phyloP scores from a whole-genome alignment of 2,888 invertebrate species.

The Eupithecia vulgata region DNA sequence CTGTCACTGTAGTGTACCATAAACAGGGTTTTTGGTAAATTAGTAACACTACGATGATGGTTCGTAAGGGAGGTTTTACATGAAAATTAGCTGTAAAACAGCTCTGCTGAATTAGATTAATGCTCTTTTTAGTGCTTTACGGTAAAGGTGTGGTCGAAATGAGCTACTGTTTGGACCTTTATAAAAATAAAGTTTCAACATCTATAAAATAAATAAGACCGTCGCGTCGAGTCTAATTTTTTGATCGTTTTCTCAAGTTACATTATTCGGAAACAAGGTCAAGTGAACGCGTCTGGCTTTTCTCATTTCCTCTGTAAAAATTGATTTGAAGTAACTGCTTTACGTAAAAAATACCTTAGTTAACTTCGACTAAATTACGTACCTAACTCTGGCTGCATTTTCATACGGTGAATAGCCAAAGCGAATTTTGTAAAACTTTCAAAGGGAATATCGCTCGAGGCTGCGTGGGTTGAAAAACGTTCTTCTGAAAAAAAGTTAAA shows the following conservation, averaged over 20 bases:
- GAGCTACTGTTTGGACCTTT: background rate
- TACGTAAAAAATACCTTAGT: background rate
- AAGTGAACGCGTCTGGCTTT: background rate
- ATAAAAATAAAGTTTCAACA: background rate
- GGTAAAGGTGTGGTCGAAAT: too few species aligned
- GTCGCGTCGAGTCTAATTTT: background rate
- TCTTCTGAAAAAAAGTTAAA: background rate
- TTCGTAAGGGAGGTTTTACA: too few species aligned
- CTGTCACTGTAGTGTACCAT: too few species aligned
- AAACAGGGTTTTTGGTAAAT: too few species aligned
- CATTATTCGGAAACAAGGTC: conserved; percentile 1
- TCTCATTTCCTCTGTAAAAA: background rate
- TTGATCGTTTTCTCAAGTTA: background rate
- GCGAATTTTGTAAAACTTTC: background rate
- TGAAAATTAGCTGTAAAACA: too few species aligned
- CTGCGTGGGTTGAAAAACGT: background rate
- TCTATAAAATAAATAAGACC: background rate
- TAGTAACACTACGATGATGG: too few species aligned
- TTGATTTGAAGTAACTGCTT: background rate
- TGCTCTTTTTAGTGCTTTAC: too few species aligned
- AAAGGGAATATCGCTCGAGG: background rate
- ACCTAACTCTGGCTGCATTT: background rate
- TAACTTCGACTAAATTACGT: background rate
- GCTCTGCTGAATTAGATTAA: too few species aligned
- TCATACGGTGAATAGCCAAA: background rate